phyloP scores from a whole-genome alignment of 2,888 invertebrate genomes.

The Lepas anatifera region DNA sequence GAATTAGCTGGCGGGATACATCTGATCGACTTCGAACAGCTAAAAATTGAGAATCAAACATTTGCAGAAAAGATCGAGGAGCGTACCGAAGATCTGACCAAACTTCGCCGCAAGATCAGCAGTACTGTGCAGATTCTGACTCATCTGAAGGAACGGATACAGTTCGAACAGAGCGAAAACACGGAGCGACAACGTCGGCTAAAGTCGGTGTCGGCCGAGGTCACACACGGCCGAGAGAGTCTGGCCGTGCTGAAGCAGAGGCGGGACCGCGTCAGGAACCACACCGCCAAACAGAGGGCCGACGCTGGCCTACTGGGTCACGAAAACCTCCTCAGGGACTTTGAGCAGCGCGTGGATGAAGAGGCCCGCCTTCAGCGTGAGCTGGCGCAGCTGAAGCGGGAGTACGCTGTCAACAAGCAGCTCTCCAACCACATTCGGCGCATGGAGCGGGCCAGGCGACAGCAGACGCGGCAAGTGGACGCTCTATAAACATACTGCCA shows the following conservation, averaged over 20 bases:
- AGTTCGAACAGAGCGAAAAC: conserved; percentile 35
- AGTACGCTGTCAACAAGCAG: conserved; percentile 27
- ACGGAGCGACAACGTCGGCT: conserved; percentile 27
- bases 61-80: conserved; percentile 45
- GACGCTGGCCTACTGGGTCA: conserved; percentile 42
- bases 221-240: conserved; percentile 25
- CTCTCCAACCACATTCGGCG: not conserved
- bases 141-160: conserved; percentile 42
- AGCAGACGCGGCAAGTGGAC: too few relatives aligned
- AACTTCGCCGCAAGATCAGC: conserved; percentile 38
- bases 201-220: conserved; percentile 25
- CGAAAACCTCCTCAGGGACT: conserved; percentile 38
- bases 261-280: conserved; percentile 36
- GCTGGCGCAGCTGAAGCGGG: conserved; percentile 12
- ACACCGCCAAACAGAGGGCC: conserved; percentile 35
- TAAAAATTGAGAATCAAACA: conserved; percentile 43
- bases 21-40: conserved; percentile 43
- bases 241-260: conserved; percentile 35
- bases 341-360: conserved; percentile 36
- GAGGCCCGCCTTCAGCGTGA: conserved; percentile 9
- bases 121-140: conserved; percentile 40
- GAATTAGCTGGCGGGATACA: conserved; percentile 41
- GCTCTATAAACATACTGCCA: too few relatives aligned
- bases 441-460: not conserved
- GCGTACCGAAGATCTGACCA: conserved; percentile 41